Evolutionary conservation across 2,113 vertebrate species (phyloP).

Genomic region (Aspiorhynchus laticeps): DNA sequence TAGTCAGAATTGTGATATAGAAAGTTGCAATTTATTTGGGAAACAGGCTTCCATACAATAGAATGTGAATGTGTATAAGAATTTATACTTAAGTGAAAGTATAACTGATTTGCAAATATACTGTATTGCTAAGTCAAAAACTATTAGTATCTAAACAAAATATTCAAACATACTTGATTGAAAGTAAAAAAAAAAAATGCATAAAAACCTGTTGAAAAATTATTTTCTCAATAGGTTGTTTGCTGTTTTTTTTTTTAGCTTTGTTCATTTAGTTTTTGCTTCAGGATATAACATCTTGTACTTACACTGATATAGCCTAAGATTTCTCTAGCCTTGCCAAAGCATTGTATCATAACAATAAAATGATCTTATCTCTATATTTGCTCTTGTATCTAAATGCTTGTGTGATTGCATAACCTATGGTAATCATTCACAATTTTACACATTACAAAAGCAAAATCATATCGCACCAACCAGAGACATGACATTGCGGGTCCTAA

Average conservation of each 20-base stretch:
- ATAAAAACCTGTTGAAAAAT: neutral
- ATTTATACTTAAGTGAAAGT: neutral
- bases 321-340: neutral
- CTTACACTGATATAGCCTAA: neutral
- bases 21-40: too few species aligned
- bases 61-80: neutral
- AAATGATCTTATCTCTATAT: neutral
- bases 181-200: neutral
- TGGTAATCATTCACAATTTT: neutral
- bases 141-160: neutral
- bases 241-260: neutral
- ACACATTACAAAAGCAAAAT: neutral
- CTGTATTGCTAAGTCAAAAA: neutral
- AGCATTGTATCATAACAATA: neutral
- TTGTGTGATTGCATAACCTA: neutral
- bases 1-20: too few species aligned
- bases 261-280: neutral
- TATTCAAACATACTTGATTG: neutral
- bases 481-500: slow-evolving; percentile 80
- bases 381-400: neutral
- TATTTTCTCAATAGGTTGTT: neutral
- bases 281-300: neutral
- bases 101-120: neutral
- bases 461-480: slow-evolving; percentile 77
- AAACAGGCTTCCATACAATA: too few species aligned